Conservation (phyloP, 2,797 vertebrate species). For the Tauraco hartlaubi region DNA sequence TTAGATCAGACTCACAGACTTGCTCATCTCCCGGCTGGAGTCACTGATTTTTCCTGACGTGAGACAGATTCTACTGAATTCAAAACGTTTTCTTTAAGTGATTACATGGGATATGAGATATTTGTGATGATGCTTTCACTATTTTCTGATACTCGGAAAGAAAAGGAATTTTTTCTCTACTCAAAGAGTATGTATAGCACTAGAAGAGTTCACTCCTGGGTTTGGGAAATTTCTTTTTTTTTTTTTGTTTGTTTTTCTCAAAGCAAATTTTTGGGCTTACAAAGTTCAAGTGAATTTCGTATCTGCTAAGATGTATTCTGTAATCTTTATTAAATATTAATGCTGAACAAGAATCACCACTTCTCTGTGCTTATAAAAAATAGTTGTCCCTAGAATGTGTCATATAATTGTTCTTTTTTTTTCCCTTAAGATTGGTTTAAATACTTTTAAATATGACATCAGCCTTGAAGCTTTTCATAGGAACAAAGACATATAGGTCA, state of each 20-base stretch:
- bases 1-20: not conserved
- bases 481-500: constrained; percentile 40
- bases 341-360: not conserved
- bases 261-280: not conserved
- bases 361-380: not conserved
- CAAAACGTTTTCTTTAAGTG: not conserved
- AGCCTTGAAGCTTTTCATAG: constrained; percentile 14
- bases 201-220: not conserved
- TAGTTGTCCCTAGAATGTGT: not conserved
- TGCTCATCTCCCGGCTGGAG: not conserved
- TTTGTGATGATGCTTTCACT: not conserved
- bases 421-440: not conserved
- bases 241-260: not conserved
- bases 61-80: not conserved
- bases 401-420: not conserved
- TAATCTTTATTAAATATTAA: not conserved
- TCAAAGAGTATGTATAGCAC: not conserved
- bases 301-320: not conserved
- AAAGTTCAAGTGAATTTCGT: not conserved
- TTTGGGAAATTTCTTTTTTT: not conserved
- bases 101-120: not conserved
- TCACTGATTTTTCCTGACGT: not conserved
- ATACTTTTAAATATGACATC: constrained; percentile 29
- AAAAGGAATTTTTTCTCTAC: not conserved
- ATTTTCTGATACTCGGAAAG: not conserved